These are phyloP conservation scores for Megamerina dolium DNA, from an alignment of 2,888 invertebrate genomes.

Conservation along the genomic window DNA sequence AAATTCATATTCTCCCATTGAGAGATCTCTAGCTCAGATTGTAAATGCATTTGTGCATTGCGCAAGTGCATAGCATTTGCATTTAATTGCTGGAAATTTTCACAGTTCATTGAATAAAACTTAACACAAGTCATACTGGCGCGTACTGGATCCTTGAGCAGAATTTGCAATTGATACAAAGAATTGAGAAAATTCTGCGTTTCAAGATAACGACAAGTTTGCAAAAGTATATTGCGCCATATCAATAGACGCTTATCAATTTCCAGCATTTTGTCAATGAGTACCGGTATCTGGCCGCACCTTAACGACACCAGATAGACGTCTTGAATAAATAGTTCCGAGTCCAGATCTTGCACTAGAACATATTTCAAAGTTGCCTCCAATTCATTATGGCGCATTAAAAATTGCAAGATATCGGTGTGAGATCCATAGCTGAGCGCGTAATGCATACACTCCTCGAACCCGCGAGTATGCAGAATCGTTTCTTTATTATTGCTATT, in stretches of 20 bases:
- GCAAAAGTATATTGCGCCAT: slow-evolving; percentile 67
- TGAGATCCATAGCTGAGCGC: slow-evolving; percentile 73
- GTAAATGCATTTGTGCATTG: slow-evolving; percentile 61
- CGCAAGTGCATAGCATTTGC: slow-evolving; percentile 52
- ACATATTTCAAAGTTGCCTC: slow-evolving; percentile 65
- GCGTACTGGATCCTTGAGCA: slow-evolving; percentile 66
- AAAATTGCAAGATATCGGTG: slow-evolving; percentile 67
- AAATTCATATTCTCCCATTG: slow-evolving; percentile 53
- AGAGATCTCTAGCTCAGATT: slow-evolving; percentile 55
- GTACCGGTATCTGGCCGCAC: slow-evolving; percentile 56
- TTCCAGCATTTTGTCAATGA: slow-evolving; percentile 60
- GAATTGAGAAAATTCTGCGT: slow-evolving; percentile 61
- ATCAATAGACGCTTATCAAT: slow-evolving; percentile 61
- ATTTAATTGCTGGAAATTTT: slow-evolving; percentile 54
- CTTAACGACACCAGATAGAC: slow-evolving; percentile 65
- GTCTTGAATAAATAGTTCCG: slow-evolving; percentile 65
- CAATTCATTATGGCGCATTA: slow-evolving; percentile 65
- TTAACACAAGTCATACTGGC: slow-evolving; percentile 75
- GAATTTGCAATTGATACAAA: slow-evolving; percentile 68
- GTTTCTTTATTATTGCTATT: slow-evolving; percentile 19
- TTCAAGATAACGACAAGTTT: slow-evolving; percentile 67
- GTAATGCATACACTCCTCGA: slow-evolving; percentile 78
- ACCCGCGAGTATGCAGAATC: slow-evolving; percentile 51
- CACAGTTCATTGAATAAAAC: slow-evolving; percentile 62
- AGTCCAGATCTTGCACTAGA: slow-evolving; percentile 60